Evolutionary conservation across 2,888 invertebrate genomes (phyloP).

Genomic region (Drosophila recens): DNA sequence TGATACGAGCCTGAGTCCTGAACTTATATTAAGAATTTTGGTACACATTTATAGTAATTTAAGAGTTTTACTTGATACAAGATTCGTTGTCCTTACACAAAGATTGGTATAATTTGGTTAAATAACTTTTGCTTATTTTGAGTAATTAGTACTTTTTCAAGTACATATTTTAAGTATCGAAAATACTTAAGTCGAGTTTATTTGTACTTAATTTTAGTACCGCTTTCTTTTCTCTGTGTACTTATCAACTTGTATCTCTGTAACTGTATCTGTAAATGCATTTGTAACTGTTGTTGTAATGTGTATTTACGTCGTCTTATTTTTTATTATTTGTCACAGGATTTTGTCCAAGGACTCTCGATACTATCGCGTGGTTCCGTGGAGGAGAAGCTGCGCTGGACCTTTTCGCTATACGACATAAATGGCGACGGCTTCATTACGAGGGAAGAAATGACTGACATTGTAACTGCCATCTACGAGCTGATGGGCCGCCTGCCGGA

Average conservation of each 20-base stretch:
- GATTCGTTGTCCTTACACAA: too few relatives aligned
- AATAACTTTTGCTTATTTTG: too few relatives aligned
- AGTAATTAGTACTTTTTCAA: too few relatives aligned
- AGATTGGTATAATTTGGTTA: too few relatives aligned
- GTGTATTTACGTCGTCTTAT: constrained; percentile 39
- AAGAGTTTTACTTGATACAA: too few relatives aligned
- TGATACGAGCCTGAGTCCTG: too few relatives aligned
- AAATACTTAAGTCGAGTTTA: too few relatives aligned
- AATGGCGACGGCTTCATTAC: constrained; percentile 98
- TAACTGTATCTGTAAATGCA: constrained; percentile 3
- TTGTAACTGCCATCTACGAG: constrained; percentile 97
- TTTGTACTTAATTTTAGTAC: too few relatives aligned
- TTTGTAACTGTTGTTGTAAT: constrained; percentile 15
- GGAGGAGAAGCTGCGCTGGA: constrained; percentile 98
- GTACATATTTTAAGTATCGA: too few relatives aligned
- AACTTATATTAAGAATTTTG: too few relatives aligned
- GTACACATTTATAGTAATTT: too few relatives aligned
- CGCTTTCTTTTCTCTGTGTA: too few relatives aligned
- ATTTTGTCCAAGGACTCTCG: constrained; percentile 97
- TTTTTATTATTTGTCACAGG: constrained; percentile 87
- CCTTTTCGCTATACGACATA: constrained; percentile 97
- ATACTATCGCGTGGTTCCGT: constrained; percentile 95
- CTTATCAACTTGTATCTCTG: not conserved
- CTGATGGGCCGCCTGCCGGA: constrained; percentile 96
- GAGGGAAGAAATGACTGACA: constrained; percentile 97